Base-by-base conservation (phyloP, 2,113 vertebrate species). In the Euleptes europaea region DNA sequence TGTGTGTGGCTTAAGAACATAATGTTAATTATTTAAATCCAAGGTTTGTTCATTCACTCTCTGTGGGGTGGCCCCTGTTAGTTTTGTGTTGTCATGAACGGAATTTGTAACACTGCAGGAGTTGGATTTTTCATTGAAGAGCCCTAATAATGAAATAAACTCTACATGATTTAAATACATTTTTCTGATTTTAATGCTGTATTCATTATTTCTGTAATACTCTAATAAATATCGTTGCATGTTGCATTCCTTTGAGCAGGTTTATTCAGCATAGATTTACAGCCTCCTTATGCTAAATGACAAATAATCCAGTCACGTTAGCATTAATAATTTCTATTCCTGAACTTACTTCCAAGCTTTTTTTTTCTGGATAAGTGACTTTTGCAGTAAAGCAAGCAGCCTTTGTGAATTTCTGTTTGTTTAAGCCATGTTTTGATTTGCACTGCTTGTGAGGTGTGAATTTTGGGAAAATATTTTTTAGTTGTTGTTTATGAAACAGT, bases 1-100 rank as follows among this genome's bases (percentile, higher is more conserved):
- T 12, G 23, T 81, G 63, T 42, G 0, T 80, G 47, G 79, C 40
- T 74, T 33, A 88, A 87, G n/a, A 44, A 1, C 72, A 66, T 26
- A 83, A 1, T 83, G 14, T 81, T 89, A 88, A 82, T 81, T 92
- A 86, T 83, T 90, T 80, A 54, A 91, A 91, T 4, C 12, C 1
- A 14, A 47, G 12, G 3, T 91, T 91, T 47, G 33, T 4, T 78
- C 44, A 42, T 3, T 81, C 33, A 69, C 80, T 7, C 84, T 90
- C 54, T 8, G 17, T 82, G 69, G 84, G 76, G 54, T 83, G 23
- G 2, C n/a, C 35, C 11, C 82, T 79, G 31, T 90, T 93, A 78
- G 49, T n/a, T 91, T 26, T 26, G 84, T 28, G 75, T 78, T 88
- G 19, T 75, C 71, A 3, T 73, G 38, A 79, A 40, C 4, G 88